A percentile compares a stretch with the other conserved stretches of the same genome.
These are phyloP conservation scores for Sesamia inferens DNA, from an alignment of 2,888 invertebrate species.

Conservation along the genomic window DNA sequence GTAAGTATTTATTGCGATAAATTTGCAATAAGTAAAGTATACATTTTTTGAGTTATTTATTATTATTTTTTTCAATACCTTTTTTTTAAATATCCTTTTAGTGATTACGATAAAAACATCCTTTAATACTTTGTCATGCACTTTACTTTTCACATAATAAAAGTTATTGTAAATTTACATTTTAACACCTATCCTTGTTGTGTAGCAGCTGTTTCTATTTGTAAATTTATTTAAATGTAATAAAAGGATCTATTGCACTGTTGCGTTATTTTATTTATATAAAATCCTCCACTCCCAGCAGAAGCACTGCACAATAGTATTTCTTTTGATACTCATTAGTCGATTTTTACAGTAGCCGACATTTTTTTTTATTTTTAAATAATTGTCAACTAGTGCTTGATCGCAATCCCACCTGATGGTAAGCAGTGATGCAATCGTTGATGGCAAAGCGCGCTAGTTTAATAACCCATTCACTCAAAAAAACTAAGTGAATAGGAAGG, in stretches of 20 bases:
- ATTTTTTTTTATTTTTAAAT: no score
- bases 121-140: slow-evolving; percentile 14
- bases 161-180: slow-evolving; percentile 23
- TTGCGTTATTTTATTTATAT: slow-evolving; percentile 19
- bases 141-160: slow-evolving; percentile 16
- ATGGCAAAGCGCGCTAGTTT: no score
- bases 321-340: neutral
- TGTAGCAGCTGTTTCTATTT: slow-evolving; percentile 55
- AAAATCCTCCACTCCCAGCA: no score
- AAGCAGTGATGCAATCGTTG: no score
- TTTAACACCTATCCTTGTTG: slow-evolving; percentile 28
- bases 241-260: slow-evolving; percentile 50
- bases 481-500: no score
- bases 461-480: no score
- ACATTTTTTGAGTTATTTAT: slow-evolving; percentile 28
- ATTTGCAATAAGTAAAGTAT: slow-evolving; percentile 31
- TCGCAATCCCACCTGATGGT: no score
- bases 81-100: neutral
- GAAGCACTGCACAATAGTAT: slow-evolving; percentile 1
- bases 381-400: no score
- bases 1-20: slow-evolving; percentile 11
- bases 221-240: slow-evolving; percentile 45
- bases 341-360: no score
- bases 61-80: neutral
- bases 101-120: slow-evolving; percentile 6